A percentile compares a stretch with the other conserved stretches of the same genome.
phyloP scores from a whole-genome alignment of 2,113 vertebrate genomes.

The Sinocyclocheilus anophthalmus region DNA sequence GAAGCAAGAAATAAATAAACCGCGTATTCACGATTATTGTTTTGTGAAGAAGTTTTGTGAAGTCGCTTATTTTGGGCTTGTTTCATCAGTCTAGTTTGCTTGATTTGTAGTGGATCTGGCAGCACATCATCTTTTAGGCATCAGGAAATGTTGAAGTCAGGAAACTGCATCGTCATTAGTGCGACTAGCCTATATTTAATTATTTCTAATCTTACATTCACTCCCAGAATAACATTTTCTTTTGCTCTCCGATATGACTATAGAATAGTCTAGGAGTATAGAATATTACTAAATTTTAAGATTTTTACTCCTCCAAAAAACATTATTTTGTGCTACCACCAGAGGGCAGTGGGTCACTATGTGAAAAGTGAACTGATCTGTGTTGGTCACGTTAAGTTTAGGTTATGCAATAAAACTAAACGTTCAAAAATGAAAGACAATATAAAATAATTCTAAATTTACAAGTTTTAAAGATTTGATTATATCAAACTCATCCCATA shows the following conservation, averaged over 20 bases:
- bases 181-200: not conserved
- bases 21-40: not conserved
- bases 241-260: not conserved
- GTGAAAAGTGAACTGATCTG: not conserved
- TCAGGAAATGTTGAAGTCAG: not conserved
- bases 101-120: not conserved
- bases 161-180: not conserved
- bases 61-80: not conserved
- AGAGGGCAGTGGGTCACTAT: constrained; percentile 1
- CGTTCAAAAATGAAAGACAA: not conserved
- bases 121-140: not conserved
- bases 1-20: not conserved
- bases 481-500: not conserved
- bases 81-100: not conserved
- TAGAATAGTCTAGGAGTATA: not conserved
- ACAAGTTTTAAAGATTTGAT: not conserved
- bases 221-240: not conserved
- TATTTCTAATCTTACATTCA: not conserved
- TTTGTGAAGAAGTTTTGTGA: not conserved
- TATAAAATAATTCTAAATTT: not conserved
- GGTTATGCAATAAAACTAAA: not conserved
- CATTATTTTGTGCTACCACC: not conserved
- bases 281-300: not conserved
- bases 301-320: not conserved
- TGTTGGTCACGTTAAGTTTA: not conserved